Conservation (phyloP, 2,888 invertebrate genomes). For the Macrophya annulata region DNA sequence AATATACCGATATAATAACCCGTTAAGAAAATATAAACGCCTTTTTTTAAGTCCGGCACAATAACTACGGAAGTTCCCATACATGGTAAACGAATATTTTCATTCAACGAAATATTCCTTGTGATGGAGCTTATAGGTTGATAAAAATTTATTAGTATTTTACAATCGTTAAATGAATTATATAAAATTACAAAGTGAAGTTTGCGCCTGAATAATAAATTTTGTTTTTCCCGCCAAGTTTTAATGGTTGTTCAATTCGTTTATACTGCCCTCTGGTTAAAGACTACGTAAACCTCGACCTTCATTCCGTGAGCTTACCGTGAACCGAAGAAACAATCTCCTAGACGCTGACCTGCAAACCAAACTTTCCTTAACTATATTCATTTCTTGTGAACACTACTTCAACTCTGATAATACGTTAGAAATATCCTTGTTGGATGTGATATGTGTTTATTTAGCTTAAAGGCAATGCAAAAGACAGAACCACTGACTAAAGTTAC, state of each 20-base stretch:
- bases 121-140: background rate
- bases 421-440: background rate
- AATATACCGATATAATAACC: constrained; percentile 9
- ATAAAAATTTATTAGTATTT: background rate
- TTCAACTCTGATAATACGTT: background rate
- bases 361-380: constrained; percentile 49
- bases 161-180: background rate
- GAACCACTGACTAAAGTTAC: constrained; percentile 48
- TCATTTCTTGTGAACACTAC: constrained; percentile 38
- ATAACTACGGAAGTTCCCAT: background rate
- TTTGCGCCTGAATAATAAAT: background rate
- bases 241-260: constrained; percentile 28
- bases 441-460: background rate
- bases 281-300: constrained; percentile 26
- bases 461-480: constrained; percentile 44
- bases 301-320: constrained; percentile 46
- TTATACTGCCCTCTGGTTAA: constrained; percentile 33
- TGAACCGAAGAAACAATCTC: constrained; percentile 50
- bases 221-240: constrained; percentile 49
- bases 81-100: constrained; percentile 7
- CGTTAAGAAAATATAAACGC: background rate
- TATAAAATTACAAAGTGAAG: background rate
- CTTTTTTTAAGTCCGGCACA: background rate
- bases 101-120: background rate
- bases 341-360: constrained; percentile 48